A percentile compares a stretch with the other conserved stretches of the same genome.
These are phyloP conservation scores for Nothocercus nigrocapillus DNA, from an alignment of 2,113 vertebrate genomes.

Conservation along the genomic window DNA sequence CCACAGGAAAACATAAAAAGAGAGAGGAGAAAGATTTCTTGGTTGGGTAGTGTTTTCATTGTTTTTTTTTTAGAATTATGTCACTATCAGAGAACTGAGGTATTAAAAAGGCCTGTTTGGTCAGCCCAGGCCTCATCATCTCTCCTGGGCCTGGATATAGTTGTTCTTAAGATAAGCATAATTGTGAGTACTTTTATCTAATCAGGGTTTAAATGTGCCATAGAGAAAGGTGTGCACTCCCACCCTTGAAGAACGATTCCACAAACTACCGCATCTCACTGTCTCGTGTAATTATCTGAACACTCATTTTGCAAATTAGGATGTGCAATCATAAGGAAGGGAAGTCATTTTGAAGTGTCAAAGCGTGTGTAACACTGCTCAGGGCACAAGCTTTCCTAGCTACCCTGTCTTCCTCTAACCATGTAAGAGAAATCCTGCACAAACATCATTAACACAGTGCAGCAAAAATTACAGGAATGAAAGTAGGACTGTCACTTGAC, in stretches of 20 bases:
- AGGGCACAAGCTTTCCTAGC: conserved; percentile 1
- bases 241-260: background rate
- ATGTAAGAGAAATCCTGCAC: background rate
- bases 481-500: background rate
- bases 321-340: background rate
- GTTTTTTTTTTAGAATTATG: conserved; percentile 5
- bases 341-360: background rate
- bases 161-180: background rate
- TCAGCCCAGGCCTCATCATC: background rate
- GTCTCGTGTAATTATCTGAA: conserved; percentile 16
- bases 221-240: background rate
- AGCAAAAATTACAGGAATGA: background rate
- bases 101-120: conserved; percentile 7
- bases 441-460: background rate
- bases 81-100: conserved; percentile 31
- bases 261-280: background rate
- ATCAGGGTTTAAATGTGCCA: background rate
- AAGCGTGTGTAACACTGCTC: background rate
- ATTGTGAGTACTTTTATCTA: background rate
- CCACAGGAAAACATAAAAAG: background rate
- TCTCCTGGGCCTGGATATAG: background rate
- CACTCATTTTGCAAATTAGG: conserved; percentile 28
- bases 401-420: background rate
- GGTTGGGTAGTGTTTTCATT: background rate
- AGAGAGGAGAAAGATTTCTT: background rate